Percentiles rank a stretch among this genome's conserved stretches.
These are phyloP conservation scores for Yponomeuta cagnagella DNA, from an alignment of 2,888 invertebrate genomes.

Conservation along the genomic window DNA sequence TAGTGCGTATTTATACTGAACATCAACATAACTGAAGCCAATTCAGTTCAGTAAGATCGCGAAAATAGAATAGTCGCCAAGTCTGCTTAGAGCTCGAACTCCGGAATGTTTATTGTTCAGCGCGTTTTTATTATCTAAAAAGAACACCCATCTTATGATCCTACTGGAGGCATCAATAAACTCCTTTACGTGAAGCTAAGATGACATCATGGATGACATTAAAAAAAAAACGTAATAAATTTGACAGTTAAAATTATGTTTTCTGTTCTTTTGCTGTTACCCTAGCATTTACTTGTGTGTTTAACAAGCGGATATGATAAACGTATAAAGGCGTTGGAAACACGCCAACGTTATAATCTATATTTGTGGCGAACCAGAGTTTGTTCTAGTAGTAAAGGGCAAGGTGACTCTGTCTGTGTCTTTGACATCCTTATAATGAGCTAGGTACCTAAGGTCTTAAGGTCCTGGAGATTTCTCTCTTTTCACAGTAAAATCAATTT, in stretches of 20 bases:
- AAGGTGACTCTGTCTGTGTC: conserved; percentile 5
- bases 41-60: neutral
- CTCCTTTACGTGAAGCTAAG: neutral
- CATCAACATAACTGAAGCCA: neutral
- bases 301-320: neutral
- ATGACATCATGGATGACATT: neutral
- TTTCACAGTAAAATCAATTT: too few species aligned
- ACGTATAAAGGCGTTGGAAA: neutral
- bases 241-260: neutral
- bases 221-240: neutral
- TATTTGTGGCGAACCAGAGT: neutral
- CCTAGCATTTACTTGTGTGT: neutral
- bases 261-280: neutral
- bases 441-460: neutral
- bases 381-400: conserved; percentile 9
- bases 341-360: neutral
- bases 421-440: neutral
- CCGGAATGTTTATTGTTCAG: neutral
- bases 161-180: neutral
- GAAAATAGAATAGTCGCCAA: neutral
- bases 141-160: too few species aligned
- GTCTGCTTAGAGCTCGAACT: neutral
- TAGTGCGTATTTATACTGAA: neutral
- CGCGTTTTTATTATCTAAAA: neutral
- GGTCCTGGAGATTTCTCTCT: too few species aligned